Evolutionary conservation across 23 tunicate genomes (phyloP), one percentile per base, ranked within the genome.

Genomic region (Trididemnum miniatum): DNA sequence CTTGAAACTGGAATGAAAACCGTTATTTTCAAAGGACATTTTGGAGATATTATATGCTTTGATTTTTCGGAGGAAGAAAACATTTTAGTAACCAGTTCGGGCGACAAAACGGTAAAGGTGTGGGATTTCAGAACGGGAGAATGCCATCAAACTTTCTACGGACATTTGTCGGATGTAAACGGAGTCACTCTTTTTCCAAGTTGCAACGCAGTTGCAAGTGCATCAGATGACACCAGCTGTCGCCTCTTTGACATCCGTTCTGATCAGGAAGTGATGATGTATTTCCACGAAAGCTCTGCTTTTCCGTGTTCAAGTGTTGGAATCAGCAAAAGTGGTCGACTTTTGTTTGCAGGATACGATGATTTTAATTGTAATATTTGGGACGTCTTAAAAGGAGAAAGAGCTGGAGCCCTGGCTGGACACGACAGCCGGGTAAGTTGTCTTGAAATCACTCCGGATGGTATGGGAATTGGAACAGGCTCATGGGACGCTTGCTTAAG

Each of bases 201-300:
- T 24, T 37, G 38, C 7, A 20, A 31, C 31, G 75, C 75, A 4
- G 31, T 67, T 22, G 75, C 38, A 7, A 67, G 38, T 2, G 75
- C 75, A 5, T 67, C 75, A 22, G 75, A 67, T 22, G 75, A 67
- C 38, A 67, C 75, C 12, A 67, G 75, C 38, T 67, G 75, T 33
- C 75, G 75, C 7, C 75, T 67, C 20, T 67, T 30, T 32, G 75
- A 67, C 25, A 67, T 67, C 7, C 75, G 75, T 7, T 67, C 75
- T 7, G 75, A 67, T 32, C 75, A 67, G n/a, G 75, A 67, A 67
- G 75, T 67, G 20, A 67, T 67, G 75, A 67, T 67, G 75, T 67
- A 67, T 38, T 33, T 31, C 38, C 37, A 67, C 75, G 75, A 67
- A 32, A 67, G 75, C 38, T 67, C 75, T 67, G 38, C 75, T 31